Evolutionary conservation across 2,888 invertebrate genomes (phyloP), one percentile per base, ranked within the genome.

Genomic region (Drosophila parthenogenetica): DNA sequence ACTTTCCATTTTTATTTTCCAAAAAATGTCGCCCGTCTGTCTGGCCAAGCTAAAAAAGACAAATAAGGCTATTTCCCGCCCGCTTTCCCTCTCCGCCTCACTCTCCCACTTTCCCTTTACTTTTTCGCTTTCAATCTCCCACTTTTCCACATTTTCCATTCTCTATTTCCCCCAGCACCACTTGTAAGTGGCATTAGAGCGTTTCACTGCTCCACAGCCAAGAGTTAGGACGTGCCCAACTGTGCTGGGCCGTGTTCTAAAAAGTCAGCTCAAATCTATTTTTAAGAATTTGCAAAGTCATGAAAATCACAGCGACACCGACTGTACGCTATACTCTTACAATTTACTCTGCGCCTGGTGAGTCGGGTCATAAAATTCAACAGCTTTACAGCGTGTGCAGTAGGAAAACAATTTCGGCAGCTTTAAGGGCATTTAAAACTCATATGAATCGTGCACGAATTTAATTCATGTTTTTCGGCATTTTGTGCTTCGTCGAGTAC

Each of bases 401-500:
- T 5, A 4, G 35, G 1, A 29, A 54, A 49, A 55, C 54, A 60
- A 66, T 54, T 60, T 45, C 19, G 32, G 16, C 32, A 43, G 60
- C 60, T 48, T 65, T 39, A 29, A 39, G 49, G 22, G 61, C 25
- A 45, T 64, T 57, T 43, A 57, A 50, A 51, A 39, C 32, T 45
- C 58, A 57, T 64, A 46, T 45, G 10, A 35, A 57, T 37, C 46
- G 25, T 58, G 13, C 14, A 57, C 22, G 43, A 66, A 51, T 49
- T 55, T 74, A 37, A 55, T 50, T 66, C 69, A 57, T 57, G 69
- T 61, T 77, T 58, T 79, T 65, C 42, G 69, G 50, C 64, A 58
- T 69, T 83, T 83, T 85, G 78, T 69, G 80, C 82, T 83, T 64
- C 63, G 83, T 37, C 83, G 81, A 83, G 80, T 85, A 86, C 86